Conservation (phyloP, 2,113 vertebrate species). For the Machaerirhynchus nigripectus region DNA sequence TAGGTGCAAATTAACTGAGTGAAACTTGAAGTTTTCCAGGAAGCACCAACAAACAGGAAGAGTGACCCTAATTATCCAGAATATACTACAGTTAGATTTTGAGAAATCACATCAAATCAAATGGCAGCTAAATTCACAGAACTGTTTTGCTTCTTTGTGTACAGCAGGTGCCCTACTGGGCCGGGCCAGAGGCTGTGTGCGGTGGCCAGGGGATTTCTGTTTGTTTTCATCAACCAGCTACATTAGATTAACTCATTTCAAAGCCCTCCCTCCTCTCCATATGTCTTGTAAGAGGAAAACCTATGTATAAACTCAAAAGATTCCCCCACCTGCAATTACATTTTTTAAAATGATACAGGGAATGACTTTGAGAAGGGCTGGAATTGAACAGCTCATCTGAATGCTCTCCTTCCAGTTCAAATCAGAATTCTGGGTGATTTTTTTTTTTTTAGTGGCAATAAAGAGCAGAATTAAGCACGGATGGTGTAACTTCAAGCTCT, state of each 20-base stretch:
- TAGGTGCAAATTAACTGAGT: background rate
- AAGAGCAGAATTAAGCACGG: background rate
- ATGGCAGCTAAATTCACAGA: conserved; percentile 35
- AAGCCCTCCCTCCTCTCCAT: background rate
- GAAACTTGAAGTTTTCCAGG: conserved; percentile 3
- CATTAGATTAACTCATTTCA: background rate
- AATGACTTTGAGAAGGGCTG: background rate
- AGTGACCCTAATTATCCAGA: conserved; percentile 1
- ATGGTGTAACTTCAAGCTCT: background rate
- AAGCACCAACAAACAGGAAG: conserved; percentile 45
- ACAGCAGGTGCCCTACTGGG: background rate
- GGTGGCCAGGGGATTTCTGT: background rate
- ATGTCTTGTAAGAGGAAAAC: background rate
- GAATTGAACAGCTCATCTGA: background rate
- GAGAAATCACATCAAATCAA: conserved; percentile 23
- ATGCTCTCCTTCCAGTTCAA: background rate
- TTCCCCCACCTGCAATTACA: background rate
- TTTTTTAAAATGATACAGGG: background rate
- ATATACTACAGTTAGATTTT: background rate
- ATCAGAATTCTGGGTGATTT: background rate
- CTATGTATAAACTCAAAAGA: background rate
- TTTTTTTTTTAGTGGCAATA: background rate
- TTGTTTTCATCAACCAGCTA: background rate
- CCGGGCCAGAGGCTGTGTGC: background rate
- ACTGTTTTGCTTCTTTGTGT: background rate